phyloP scores from a whole-genome alignment of 2,113 vertebrate genomes.

The Micronycteris hirsuta region DNA sequence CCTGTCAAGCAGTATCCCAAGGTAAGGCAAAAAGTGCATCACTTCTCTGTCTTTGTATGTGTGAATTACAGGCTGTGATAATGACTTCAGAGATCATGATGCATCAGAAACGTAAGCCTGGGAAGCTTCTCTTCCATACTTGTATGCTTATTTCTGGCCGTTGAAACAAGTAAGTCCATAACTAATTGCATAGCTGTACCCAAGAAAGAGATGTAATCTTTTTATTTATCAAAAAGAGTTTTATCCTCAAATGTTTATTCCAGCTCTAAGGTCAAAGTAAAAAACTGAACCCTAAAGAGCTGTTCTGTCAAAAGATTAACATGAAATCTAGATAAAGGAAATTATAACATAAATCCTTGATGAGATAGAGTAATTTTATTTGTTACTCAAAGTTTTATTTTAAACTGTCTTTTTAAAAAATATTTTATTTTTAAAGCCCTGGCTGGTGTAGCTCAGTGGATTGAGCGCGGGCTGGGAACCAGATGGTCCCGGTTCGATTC shows the following conservation, averaged over 20 bases:
- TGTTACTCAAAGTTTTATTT: constrained; percentile 7
- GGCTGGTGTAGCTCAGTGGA: too few relatives aligned
- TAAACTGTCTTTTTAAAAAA: too few relatives aligned
- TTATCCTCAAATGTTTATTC: not conserved
- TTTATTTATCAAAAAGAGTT: not conserved
- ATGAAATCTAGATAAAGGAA: not conserved
- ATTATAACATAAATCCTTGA: not conserved
- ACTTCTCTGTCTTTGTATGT: not conserved
- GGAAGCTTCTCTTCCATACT: not conserved
- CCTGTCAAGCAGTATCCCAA: constrained; percentile 98
- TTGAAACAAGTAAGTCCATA: not conserved
- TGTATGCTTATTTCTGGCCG: constrained; percentile 8
- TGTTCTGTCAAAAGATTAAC: constrained; percentile 9
- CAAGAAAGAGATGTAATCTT: not conserved
- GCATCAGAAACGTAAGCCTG: not conserved
- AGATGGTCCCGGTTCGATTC: too few relatives aligned
- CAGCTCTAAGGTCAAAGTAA: not conserved
- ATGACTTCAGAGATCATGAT: not conserved
- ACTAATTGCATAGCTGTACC: not conserved
- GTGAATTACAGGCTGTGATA: not conserved
- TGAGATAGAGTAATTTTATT: constrained; percentile 28
- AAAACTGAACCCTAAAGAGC: not conserved
- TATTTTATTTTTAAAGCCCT: too few relatives aligned
- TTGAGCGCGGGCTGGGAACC: too few relatives aligned
- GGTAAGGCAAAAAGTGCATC: constrained; percentile 80